Evolutionary conservation across 1,140 invertebrate species (phyloP).

Genomic region (Scaptomyza hsui): DNA sequence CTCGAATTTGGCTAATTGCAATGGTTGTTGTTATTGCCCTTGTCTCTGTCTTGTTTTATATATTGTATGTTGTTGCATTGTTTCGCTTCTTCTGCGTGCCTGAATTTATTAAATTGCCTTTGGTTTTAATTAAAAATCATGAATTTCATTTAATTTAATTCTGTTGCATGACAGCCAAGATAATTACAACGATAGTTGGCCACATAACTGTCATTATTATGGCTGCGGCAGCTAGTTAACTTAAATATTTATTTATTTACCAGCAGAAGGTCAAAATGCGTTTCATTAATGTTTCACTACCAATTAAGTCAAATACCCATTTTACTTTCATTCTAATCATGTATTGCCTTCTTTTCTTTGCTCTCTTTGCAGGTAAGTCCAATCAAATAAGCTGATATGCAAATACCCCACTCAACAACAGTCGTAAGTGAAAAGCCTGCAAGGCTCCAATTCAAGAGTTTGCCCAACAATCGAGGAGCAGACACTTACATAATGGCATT

Average conservation of each 20-base stretch:
- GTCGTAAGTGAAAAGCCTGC: background rate
- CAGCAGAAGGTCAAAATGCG: no score
- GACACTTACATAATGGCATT: background rate
- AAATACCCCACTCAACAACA: background rate
- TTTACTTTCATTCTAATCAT: conserved; percentile 4
- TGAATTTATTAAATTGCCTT: conserved; percentile 60
- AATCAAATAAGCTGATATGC: background rate
- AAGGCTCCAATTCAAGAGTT: background rate
- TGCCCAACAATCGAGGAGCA: background rate
- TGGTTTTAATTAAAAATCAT: conserved; percentile 63
- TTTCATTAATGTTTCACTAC: background rate
- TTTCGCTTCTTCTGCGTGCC: conserved; percentile 24
- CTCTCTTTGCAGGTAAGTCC: conserved; percentile 38
- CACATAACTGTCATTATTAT: background rate
- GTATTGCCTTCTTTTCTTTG: background rate
- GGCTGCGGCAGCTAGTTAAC: background rate
- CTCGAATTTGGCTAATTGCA: conserved; percentile 72
- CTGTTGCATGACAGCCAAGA: conserved; percentile 4
- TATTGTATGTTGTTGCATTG: conserved; percentile 43
- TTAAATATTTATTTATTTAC: background rate
- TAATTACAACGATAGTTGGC: conserved; percentile 19
- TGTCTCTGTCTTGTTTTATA: conserved; percentile 51
- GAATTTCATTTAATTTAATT: conserved; percentile 32
- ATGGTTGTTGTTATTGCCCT: conserved; percentile 42
- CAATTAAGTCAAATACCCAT: background rate